phyloP scores from a whole-genome alignment of 2,888 invertebrate genomes.

The Ophion obscuratus region DNA sequence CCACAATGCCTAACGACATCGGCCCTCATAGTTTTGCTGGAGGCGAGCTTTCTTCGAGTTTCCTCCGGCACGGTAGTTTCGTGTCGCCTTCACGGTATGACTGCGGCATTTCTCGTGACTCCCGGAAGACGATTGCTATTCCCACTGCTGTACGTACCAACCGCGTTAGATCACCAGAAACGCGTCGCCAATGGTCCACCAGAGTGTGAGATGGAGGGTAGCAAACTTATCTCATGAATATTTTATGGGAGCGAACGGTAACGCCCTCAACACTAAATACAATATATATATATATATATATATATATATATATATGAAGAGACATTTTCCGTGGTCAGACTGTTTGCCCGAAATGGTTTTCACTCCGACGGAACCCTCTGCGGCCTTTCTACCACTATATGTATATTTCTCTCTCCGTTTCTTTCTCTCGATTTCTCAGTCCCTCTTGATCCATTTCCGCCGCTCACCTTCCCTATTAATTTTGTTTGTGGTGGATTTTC shows the following conservation, averaged over 20 bases:
- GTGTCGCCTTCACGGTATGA: not conserved
- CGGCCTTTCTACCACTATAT: not conserved
- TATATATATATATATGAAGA: slow-evolving; percentile 44
- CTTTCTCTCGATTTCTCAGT: slow-evolving; percentile 43
- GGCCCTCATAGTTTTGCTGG: no score
- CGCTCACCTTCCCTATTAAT: slow-evolving; percentile 40
- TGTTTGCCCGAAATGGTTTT: slow-evolving; percentile 47
- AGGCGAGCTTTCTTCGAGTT: no score
- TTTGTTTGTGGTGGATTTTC: slow-evolving; percentile 18
- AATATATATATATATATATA: not conserved
- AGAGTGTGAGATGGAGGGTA: slow-evolving; percentile 33
- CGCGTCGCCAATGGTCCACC: slow-evolving; percentile 54
- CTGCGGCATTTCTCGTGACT: not conserved
- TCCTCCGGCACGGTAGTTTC: no score
- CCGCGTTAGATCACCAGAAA: slow-evolving; percentile 23
- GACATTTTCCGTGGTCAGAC: slow-evolving; percentile 54
- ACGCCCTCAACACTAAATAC: slow-evolving; percentile 43
- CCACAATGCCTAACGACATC: no score
- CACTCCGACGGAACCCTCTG: slow-evolving; percentile 27
- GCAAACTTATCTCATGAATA: slow-evolving; percentile 62
- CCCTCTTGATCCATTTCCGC: slow-evolving; percentile 23
- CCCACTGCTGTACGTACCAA: not conserved
- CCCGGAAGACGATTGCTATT: slow-evolving; percentile 18
- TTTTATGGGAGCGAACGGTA: slow-evolving; percentile 62
- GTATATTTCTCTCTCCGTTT: slow-evolving; percentile 18